Evolutionary conservation across 64 coral and sea anemone species (phyloP).

Genomic region (Catalaphyllia jardinei): DNA sequence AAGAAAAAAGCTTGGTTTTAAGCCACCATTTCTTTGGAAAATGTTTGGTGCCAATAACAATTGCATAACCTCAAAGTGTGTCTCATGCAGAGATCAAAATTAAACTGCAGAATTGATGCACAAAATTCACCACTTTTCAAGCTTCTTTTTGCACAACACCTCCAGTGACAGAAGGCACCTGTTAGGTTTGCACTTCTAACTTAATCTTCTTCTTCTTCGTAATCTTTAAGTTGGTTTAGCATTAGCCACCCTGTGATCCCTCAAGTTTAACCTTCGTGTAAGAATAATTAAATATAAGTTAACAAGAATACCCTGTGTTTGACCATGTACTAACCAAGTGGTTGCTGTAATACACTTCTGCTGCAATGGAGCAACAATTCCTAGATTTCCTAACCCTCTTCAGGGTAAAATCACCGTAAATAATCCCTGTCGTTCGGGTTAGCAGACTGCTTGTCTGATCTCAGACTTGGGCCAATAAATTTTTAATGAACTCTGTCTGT

Average conservation of each 20-base stretch:
- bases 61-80: conserved; percentile 25
- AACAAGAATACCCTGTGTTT: not conserved
- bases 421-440: not conserved
- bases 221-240: not conserved
- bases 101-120: not conserved
- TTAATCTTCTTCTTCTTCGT: not conserved
- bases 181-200: not conserved
- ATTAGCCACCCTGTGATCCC: not conserved
- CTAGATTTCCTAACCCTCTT: not conserved
- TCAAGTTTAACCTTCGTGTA: not conserved
- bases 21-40: conserved; percentile 1
- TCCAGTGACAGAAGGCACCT: not conserved
- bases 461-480: conserved; percentile 34
- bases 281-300: conserved; percentile 28
- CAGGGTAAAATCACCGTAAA: conserved; percentile 21
- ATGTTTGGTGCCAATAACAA: not conserved
- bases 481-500: conserved; percentile 51
- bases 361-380: not conserved
- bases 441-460: conserved; percentile 32
- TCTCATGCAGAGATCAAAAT: conserved; percentile 30
- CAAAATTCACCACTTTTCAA: not conserved
- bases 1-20: not conserved
- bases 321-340: conserved; percentile 6
- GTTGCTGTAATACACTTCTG: not conserved
- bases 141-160: not conserved